Evolutionary conservation across 2,888 invertebrate species (phyloP).

Genomic region (Cinara cedri): DNA sequence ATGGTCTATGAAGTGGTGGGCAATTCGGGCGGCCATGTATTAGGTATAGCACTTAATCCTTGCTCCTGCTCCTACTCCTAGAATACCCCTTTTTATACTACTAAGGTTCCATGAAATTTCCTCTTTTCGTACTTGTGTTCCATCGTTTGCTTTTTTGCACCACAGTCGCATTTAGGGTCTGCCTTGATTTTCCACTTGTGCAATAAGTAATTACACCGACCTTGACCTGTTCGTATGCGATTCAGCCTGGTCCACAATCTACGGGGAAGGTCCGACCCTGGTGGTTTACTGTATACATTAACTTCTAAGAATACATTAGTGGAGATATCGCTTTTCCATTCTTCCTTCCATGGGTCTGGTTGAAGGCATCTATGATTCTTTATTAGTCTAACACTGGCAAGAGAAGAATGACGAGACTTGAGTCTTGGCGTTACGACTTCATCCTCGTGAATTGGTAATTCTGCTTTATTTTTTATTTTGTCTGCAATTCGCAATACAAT

Average conservation of each 20-base stretch:
- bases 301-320: not conserved
- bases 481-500: not conserved
- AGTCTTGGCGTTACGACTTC: not conserved
- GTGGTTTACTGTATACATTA: constrained; percentile 9
- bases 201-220: too few relatives aligned
- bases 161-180: too few relatives aligned
- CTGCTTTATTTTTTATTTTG: not conserved
- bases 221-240: too few relatives aligned
- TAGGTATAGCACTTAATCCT: too few relatives aligned
- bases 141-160: too few relatives aligned
- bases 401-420: not conserved
- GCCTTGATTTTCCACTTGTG: not conserved
- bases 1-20: too few relatives aligned
- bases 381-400: not conserved
- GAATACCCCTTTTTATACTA: not conserved
- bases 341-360: not conserved
- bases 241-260: too few relatives aligned
- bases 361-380: not conserved
- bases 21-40: too few relatives aligned
- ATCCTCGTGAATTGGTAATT: not conserved
- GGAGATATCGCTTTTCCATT: not conserved
- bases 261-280: not conserved
- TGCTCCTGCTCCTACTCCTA: too few relatives aligned
- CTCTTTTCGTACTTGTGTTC: not conserved
- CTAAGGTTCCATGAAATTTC: not conserved